Evolutionary conservation across 1,140 invertebrate genomes (phyloP).

Genomic region (Ips nitidus): DNA sequence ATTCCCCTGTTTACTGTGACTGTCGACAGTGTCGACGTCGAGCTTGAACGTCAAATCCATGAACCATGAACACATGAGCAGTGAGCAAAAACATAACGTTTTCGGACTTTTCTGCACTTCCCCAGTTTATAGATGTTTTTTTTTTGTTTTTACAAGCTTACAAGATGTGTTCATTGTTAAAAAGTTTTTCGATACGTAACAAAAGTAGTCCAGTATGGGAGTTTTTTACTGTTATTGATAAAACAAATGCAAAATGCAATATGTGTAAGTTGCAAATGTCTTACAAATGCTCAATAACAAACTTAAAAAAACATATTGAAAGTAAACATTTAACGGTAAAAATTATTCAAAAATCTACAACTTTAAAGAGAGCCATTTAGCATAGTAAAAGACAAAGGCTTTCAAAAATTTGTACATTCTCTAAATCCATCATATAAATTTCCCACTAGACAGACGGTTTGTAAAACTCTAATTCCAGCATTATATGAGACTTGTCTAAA

Average conservation of each 20-base stretch:
- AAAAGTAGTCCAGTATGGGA: too few species aligned
- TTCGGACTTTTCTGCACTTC: too few species aligned
- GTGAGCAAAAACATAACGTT: too few species aligned
- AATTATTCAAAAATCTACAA: conserved; percentile 2
- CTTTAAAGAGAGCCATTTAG: conserved; percentile 38
- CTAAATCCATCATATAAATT: conserved; percentile 41
- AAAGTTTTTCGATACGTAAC: too few species aligned
- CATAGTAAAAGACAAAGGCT: conserved; percentile 39
- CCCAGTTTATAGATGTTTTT: too few species aligned
- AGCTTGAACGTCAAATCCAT: too few species aligned
- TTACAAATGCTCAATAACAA: conserved; percentile 26
- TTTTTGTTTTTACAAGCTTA: too few species aligned
- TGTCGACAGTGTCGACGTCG: too few species aligned
- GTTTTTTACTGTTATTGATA: too few species aligned
- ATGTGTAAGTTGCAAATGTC: conserved; percentile 27
- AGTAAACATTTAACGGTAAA: conserved; percentile 24
- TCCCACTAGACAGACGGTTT: conserved; percentile 32
- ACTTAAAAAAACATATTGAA: conserved; percentile 35
- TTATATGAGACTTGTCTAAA: conserved; percentile 15
- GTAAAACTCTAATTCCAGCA: conserved; percentile 21
- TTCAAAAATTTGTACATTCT: conserved; percentile 30
- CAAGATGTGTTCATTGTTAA: too few species aligned
- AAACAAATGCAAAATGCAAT: conserved; percentile 37
- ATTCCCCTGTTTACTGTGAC: too few species aligned
- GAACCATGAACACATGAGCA: too few species aligned